Conservation (phyloP, 2,888 invertebrate species). For the Blastobasis lacticolella region DNA sequence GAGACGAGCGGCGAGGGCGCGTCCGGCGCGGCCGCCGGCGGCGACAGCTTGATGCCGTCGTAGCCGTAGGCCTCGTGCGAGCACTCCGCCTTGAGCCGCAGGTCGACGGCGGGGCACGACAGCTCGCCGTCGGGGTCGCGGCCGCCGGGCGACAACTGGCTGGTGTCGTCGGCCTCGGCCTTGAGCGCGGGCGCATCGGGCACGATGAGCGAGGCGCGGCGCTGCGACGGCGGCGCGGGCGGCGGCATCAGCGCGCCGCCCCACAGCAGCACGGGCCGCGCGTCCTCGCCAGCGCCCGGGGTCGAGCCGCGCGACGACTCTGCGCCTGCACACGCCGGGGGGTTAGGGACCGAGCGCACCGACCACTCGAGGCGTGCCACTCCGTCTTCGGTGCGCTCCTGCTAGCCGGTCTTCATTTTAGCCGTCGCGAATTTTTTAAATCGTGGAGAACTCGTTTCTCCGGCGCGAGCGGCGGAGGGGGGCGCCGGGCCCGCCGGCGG, state of each 20-base stretch:
- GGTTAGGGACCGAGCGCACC: no score
- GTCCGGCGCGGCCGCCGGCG: constrained; percentile 43
- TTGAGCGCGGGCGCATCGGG: constrained; percentile 77
- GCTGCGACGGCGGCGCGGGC: constrained; percentile 80
- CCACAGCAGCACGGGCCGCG: constrained; percentile 48
- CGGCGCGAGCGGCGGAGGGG: no score
- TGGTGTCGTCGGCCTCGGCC: constrained; percentile 80
- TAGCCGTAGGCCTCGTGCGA: constrained; percentile 44
- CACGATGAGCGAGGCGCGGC: constrained; percentile 76
- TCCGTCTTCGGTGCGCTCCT: not conserved
- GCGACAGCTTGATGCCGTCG: constrained; percentile 73
- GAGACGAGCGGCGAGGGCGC: constrained; percentile 52
- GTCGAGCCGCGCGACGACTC: not conserved
- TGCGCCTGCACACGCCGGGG: not conserved
- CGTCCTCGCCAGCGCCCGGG: constrained; percentile 28
- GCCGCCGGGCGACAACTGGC: constrained; percentile 76
- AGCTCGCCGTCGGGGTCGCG: constrained; percentile 34
- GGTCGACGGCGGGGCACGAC: constrained; percentile 66
- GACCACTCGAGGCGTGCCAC: constrained; percentile 1
- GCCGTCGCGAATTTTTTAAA: not conserved
- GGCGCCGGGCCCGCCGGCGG: no score
- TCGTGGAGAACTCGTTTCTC: no score
- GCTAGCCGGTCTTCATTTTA: constrained; percentile 6
- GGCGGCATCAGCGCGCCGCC: constrained; percentile 65
- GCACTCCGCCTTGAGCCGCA: constrained; percentile 79